phyloP scores from a whole-genome alignment of 2,797 vertebrate species.

The Muscicapa striata region DNA sequence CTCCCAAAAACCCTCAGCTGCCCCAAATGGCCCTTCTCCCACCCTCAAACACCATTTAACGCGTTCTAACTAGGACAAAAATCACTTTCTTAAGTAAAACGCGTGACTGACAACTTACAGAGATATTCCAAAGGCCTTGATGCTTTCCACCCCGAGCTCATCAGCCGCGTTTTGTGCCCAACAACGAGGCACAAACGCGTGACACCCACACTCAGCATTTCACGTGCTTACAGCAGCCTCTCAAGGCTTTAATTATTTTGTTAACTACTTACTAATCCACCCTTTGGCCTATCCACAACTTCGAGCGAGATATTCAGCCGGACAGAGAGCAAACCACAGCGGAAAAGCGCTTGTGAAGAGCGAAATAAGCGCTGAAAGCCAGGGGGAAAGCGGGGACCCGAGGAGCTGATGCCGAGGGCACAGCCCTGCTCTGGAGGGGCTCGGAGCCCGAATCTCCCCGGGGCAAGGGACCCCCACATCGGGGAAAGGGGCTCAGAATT shows the following conservation, averaged over 20 bases:
- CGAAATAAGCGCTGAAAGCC: rapidly evolving
- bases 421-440: background rate
- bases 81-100: background rate
- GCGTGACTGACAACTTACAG: background rate
- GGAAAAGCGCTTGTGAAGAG: rapidly evolving
- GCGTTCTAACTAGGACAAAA: background rate
- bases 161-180: background rate
- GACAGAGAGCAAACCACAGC: rapidly evolving
- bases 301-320: rapidly evolving
- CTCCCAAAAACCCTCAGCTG: background rate
- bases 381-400: background rate
- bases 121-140: background rate
- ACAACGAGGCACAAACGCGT: background rate
- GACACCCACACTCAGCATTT: background rate
- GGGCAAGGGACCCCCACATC: too few species aligned
- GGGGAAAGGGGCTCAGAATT: too few species aligned
- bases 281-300: background rate
- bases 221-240: background rate
- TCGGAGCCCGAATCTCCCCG: too few species aligned
- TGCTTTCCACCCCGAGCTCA: background rate
- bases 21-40: background rate
- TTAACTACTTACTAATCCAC: background rate
- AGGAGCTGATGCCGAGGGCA: background rate
- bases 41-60: background rate
- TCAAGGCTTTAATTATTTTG: background rate